Evolutionary conservation across 1,140 invertebrate genomes (phyloP).

Genomic region (Zaprionus ghesquierei): DNA sequence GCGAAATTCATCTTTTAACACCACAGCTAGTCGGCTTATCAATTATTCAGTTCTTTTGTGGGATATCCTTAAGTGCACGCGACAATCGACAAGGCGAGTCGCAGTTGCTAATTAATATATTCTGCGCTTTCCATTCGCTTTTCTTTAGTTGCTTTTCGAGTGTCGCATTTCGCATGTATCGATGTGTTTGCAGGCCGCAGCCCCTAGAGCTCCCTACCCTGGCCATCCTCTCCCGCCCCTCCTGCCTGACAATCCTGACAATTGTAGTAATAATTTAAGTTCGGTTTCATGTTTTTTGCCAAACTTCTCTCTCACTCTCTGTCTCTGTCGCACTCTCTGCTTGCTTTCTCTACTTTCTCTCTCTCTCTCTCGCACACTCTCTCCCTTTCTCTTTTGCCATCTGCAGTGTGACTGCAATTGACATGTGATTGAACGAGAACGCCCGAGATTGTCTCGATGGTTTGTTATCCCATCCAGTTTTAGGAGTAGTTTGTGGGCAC

Average conservation of each 20-base stretch:
- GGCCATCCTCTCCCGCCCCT: background rate
- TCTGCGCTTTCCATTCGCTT: background rate
- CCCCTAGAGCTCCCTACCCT: background rate
- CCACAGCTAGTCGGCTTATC: background rate
- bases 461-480: background rate
- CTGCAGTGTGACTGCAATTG: constrained; percentile 24
- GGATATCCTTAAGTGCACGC: background rate
- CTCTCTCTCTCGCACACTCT: background rate
- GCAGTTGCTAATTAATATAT: constrained; percentile 11
- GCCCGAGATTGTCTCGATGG: constrained; percentile 13
- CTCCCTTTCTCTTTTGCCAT: background rate
- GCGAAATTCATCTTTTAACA: background rate
- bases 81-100: background rate
- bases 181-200: background rate
- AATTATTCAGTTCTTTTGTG: background rate
- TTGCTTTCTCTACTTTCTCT: background rate
- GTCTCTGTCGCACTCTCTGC: background rate
- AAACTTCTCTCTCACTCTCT: background rate
- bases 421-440: constrained; percentile 37
- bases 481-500: background rate
- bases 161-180: background rate
- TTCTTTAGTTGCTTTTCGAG: background rate
- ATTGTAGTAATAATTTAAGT: constrained; percentile 17
- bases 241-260: background rate
- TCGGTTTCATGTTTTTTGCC: constrained; percentile 15